Base-by-base conservation (phyloP, 2,113 vertebrate genomes). In the human (Homo sapiens) region DNA sequence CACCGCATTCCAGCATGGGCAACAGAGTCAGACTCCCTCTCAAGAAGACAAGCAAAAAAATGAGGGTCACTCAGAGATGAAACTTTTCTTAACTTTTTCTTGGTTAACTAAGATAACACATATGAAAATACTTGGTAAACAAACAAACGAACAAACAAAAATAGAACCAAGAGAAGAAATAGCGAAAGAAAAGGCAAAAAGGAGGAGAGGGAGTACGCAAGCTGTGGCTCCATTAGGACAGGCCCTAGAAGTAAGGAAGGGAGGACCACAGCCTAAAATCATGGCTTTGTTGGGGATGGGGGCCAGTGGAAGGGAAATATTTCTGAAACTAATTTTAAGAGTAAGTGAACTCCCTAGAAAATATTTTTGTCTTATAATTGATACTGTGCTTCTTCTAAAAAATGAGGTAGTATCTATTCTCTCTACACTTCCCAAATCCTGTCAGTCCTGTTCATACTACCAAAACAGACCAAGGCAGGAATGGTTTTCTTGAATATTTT, bases 401-500 rank as follows among this genome's bases (percentile, higher is more conserved):
- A 89, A 59, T 59, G 22, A 73, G 6, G 13, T 30, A 66, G 11
- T 76, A 22, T 38, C 30, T 81, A 38, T 45, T 23, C 27, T 8
- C 0, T 52, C 7, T 66, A 72, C 4, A 66, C 32, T 23, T 48
- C 68, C 32, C 25, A 85, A 95, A 23, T 32, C 20, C 68, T 52
- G 27, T 40, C 64, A 55, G 3, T 85, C 22, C 88, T 35, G 25
- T 55, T 23, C 32, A 3, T 57, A 22, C 17, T 80, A 30, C 14
- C 22, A 43, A 22, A 75, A 16, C 10, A 40, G 32, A 73, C 27
- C 30, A 93, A 83, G 7, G 17, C 1, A 40, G 27, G 27, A 89
- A 40, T 45, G 61, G 66, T 95, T 84, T 59, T 12, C 79, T 66
- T 89, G 30, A 25, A 72, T 45, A 52, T 79, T 95, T 95, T 92